Evolutionary conservation across 2,888 invertebrate genomes (phyloP).

Genomic region (Noctuana brunneofusca): DNA sequence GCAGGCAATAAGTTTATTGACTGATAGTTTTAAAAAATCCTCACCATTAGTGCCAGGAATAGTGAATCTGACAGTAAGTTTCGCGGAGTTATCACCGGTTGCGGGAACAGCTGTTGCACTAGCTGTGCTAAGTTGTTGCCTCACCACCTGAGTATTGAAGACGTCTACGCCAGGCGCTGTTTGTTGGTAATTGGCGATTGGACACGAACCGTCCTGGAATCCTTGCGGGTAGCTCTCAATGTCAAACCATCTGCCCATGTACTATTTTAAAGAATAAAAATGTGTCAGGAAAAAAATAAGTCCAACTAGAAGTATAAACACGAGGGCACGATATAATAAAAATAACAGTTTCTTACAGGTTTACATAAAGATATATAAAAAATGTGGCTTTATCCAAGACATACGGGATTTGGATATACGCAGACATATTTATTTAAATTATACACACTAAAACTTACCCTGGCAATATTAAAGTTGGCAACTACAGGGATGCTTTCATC

Average conservation of each 20-base stretch:
- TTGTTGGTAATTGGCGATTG: slow-evolving; percentile 54
- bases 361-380: too few species aligned
- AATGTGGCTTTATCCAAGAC: too few species aligned
- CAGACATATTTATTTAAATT: too few species aligned
- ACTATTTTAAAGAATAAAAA: slow-evolving; percentile 47
- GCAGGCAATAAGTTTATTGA: too few species aligned
- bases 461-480: slow-evolving; percentile 45
- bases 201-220: slow-evolving; percentile 66
- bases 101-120: slow-evolving; percentile 55
- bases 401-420: too few species aligned
- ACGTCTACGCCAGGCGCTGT: slow-evolving; percentile 52
- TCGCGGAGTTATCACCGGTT: slow-evolving; percentile 53
- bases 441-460: slow-evolving; percentile 48
- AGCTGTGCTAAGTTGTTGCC: slow-evolving; percentile 54
- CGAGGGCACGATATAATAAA: too few species aligned
- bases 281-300: too few species aligned
- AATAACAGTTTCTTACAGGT: too few species aligned
- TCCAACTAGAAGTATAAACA: too few species aligned
- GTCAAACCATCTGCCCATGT: slow-evolving; percentile 62
- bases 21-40: too few species aligned
- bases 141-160: slow-evolving; percentile 62
- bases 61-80: slow-evolving; percentile 60
- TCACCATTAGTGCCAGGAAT: slow-evolving; percentile 53
- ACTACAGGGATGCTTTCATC: slow-evolving; percentile 61
- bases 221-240: slow-evolving; percentile 63